Conservation (phyloP, 1,140 invertebrate genomes). For the Papilio helenus region DNA sequence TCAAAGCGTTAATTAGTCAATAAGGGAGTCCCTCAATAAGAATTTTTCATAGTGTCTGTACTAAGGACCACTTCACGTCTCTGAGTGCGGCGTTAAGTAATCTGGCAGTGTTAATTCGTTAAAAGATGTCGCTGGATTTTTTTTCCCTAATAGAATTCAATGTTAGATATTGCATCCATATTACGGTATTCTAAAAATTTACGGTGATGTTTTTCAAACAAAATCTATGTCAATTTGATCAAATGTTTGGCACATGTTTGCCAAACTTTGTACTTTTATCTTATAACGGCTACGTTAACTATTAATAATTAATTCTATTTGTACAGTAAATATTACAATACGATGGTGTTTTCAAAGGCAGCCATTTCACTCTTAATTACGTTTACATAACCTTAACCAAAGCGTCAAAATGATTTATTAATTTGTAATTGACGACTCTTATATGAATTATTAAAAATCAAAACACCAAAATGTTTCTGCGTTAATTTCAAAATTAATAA, state of each 20-base stretch:
- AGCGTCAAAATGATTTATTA: background rate
- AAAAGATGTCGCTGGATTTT: background rate
- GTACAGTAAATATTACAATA: constrained; percentile 11
- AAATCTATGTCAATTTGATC: background rate
- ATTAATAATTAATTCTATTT: background rate
- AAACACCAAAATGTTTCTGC: background rate
- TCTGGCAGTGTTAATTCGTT: background rate
- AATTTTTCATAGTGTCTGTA: too few species aligned
- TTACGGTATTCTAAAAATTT: background rate
- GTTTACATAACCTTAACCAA: background rate
- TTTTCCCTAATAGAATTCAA: too few species aligned
- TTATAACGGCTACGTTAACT: background rate
- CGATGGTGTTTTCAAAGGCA: constrained; percentile 30
- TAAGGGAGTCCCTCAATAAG: too few species aligned
- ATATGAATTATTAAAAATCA: background rate
- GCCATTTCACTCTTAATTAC: background rate
- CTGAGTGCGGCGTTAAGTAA: too few species aligned
- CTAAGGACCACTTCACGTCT: too few species aligned
- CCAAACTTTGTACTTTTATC: constrained; percentile 23
- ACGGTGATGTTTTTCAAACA: background rate
- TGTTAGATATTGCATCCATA: too few species aligned
- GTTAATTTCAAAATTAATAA: background rate
- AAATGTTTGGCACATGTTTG: constrained; percentile 20
- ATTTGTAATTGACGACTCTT: background rate
- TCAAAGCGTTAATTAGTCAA: too few species aligned